These are phyloP conservation scores for Myocastor coypus DNA, from an alignment of 2,113 vertebrate genomes.

Conservation along the genomic window DNA sequence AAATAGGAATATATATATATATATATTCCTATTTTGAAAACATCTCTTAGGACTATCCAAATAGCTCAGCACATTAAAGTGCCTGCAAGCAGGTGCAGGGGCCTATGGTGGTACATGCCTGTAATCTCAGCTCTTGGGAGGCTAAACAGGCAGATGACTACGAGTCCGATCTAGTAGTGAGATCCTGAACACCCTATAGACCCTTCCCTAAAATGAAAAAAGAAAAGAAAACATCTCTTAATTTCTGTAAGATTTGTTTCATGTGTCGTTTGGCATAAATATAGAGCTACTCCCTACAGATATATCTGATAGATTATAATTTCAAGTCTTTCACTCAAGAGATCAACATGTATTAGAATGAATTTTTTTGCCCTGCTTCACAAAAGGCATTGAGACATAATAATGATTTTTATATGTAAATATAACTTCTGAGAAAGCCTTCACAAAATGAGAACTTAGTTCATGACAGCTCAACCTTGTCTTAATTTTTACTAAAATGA, in stretches of 20 bases:
- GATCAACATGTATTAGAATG: background rate
- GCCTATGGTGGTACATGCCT: no score
- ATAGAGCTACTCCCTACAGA: conserved; percentile 29
- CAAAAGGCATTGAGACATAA: background rate
- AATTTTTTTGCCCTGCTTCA: conserved; percentile 42
- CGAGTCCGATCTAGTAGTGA: no score
- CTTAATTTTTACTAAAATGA: conserved; percentile 50
- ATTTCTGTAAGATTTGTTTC: conserved; percentile 52
- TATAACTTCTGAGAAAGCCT: background rate
- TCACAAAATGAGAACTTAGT: conserved; percentile 26
- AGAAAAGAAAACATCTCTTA: background rate
- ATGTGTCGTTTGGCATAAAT: background rate
- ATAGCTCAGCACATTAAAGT: no score
- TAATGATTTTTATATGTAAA: background rate
- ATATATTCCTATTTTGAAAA: conserved; percentile 48
- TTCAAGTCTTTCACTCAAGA: conserved; percentile 36
- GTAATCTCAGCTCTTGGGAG: no score
- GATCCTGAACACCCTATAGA: no score
- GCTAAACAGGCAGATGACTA: no score
- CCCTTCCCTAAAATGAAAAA: no score
- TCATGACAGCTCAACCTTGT: background rate
- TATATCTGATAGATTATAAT: background rate
- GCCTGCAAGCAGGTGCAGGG: no score
- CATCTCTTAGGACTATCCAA: background rate
- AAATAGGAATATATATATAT: no score